Percentiles rank a stretch among this genome's conserved stretches.
These are phyloP conservation scores for Neomorphus geoffroyi DNA, from an alignment of 2,797 vertebrate species.

Conservation along the genomic window DNA sequence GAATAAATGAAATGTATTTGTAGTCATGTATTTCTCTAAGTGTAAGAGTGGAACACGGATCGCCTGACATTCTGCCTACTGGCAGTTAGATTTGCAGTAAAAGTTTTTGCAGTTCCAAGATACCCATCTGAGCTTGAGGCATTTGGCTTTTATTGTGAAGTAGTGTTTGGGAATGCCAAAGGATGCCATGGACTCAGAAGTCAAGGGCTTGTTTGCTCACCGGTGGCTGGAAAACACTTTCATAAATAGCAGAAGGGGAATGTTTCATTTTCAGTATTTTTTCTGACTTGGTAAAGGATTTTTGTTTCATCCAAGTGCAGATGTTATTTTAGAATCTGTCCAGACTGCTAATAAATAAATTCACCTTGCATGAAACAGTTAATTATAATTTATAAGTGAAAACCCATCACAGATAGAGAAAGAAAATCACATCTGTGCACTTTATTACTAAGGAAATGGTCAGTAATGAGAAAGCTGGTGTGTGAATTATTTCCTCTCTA, in stretches of 20 bases:
- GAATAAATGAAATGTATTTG: background rate
- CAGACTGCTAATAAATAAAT: background rate
- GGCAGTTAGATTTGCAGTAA: background rate
- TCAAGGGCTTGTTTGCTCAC: background rate
- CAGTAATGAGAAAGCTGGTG: background rate
- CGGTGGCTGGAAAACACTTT: background rate
- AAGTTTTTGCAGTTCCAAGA: background rate
- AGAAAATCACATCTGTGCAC: background rate
- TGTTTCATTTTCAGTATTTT: background rate
- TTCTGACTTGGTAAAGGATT: background rate
- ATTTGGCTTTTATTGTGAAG: background rate
- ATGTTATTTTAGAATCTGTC: background rate
- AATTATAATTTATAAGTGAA: background rate
- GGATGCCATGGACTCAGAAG: background rate
- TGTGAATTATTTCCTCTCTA: background rate
- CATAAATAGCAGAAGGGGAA: background rate
- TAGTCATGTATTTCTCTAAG: background rate
- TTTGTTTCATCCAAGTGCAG: background rate
- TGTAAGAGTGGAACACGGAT: background rate
- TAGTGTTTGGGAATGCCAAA: background rate
- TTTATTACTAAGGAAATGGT: background rate
- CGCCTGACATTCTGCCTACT: background rate
- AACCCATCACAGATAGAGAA: rapidly evolving
- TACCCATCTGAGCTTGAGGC: background rate
- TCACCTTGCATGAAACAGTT: background rate